A percentile compares a stretch with the other conserved stretches of the same genome.
Evolutionary conservation across 2,797 vertebrate genomes (phyloP).

Genomic region (Sebastes melanostomus): DNA sequence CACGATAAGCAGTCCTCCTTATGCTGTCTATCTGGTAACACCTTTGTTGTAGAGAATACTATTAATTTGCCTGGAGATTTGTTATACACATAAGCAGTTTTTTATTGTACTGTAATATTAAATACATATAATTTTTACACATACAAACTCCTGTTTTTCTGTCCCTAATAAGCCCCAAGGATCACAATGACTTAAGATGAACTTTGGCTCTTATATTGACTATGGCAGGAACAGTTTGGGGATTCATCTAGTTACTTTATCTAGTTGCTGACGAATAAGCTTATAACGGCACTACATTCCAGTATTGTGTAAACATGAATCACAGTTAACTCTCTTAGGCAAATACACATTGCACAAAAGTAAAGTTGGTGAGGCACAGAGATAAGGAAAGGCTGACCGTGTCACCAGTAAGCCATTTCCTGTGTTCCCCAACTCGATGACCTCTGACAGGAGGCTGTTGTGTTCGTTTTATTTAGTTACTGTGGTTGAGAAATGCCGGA

Average conservation of each 20-base stretch:
- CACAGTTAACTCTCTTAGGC: constrained; percentile 8
- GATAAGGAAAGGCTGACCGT: constrained; percentile 37
- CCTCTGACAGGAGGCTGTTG: constrained; percentile 22
- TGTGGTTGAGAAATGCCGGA: constrained; percentile 2
- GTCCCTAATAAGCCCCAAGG: no score
- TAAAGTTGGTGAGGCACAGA: constrained; percentile 10
- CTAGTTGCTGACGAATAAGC: background rate
- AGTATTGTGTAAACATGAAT: constrained; percentile 32
- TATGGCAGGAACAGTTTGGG: background rate
- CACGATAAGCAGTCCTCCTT: background rate
- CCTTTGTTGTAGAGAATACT: background rate
- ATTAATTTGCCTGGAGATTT: background rate
- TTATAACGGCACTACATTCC: background rate
- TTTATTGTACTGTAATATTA: background rate
- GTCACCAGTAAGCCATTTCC: constrained; percentile 56
- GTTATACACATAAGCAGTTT: background rate
- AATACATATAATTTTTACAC: background rate
- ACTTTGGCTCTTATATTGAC: background rate
- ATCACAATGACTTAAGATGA: background rate
- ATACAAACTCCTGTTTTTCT: background rate
- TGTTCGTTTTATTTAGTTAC: background rate
- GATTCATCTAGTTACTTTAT: background rate
- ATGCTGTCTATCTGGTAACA: background rate
- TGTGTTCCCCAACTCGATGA: constrained; percentile 23
- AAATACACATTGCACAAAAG: constrained; percentile 21